Conservation (phyloP, 2,888 invertebrate species). For the Apotomis betuletana region DNA sequence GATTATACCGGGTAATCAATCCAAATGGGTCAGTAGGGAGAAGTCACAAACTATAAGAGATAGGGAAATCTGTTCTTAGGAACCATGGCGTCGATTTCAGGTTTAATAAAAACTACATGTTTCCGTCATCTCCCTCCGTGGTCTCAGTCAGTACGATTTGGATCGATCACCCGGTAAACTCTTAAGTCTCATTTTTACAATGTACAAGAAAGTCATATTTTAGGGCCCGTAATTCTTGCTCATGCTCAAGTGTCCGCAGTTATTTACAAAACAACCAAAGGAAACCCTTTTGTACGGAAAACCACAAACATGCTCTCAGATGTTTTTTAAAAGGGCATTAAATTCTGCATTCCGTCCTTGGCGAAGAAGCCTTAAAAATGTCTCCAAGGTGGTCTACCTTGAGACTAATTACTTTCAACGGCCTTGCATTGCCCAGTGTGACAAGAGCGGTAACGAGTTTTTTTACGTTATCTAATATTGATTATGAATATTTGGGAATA, state of each 20-base stretch:
- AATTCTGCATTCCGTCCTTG: constrained; percentile 51
- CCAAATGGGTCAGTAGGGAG: too few species aligned
- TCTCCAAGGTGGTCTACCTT: constrained; percentile 66
- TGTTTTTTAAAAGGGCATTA: constrained; percentile 29
- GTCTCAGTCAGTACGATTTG: too few species aligned
- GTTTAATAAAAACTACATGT: too few species aligned
- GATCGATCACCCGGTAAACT: too few species aligned
- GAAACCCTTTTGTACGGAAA: constrained; percentile 42
- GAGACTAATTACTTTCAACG: constrained; percentile 67
- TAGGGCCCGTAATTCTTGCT: background rate
- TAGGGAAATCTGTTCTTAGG: too few species aligned
- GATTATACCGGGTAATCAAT: too few species aligned
- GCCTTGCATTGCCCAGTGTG: constrained; percentile 63
- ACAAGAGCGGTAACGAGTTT: constrained; percentile 55
- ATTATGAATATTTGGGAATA: constrained; percentile 57
- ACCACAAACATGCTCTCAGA: constrained; percentile 48
- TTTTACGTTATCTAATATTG: constrained; percentile 54
- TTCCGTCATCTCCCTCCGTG: too few species aligned
- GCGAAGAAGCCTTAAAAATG: constrained; percentile 66
- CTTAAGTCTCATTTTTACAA: too few species aligned
- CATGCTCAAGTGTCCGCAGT: constrained; percentile 12
- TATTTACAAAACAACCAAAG: constrained; percentile 30
- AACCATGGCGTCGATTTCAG: too few species aligned
- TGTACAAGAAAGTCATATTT: background rate
- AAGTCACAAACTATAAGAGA: too few species aligned